These are phyloP conservation scores for Neolamprologus variostigma DNA, from an alignment of 2,113 vertebrate genomes.

Conservation along the genomic window DNA sequence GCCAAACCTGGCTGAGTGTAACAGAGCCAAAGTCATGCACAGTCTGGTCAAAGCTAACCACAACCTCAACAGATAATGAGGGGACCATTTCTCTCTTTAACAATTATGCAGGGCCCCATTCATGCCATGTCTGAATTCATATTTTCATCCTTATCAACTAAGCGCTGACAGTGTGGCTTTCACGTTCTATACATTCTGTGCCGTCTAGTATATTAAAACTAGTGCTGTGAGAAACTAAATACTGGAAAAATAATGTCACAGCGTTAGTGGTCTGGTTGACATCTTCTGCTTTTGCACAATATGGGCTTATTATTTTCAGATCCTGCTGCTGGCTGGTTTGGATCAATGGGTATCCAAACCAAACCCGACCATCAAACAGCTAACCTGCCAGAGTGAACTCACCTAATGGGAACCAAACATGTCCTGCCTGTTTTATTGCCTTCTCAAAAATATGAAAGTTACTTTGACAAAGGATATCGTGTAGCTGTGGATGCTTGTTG, in stretches of 20 bases:
- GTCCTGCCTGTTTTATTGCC: not conserved
- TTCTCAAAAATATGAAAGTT: not conserved
- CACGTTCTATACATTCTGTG: not conserved
- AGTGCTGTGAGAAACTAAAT: not conserved
- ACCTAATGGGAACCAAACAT: not conserved
- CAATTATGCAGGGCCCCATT: not conserved
- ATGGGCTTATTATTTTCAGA: constrained; percentile 15
- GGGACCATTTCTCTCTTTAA: not conserved
- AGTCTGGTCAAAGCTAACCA: not conserved
- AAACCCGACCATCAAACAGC: not conserved
- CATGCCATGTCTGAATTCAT: not conserved
- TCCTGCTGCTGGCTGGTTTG: constrained; percentile 4
- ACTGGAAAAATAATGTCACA: not conserved
- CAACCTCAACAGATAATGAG: not conserved
- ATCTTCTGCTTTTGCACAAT: not conserved
- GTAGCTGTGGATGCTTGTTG: not conserved
- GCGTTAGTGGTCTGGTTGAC: not conserved
- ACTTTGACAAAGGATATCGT: not conserved
- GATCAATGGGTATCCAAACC: not conserved
- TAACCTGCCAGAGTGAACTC: not conserved
- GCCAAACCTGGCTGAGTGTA: constrained; percentile 35
- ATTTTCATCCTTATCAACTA: not conserved
- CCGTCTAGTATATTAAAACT: not conserved
- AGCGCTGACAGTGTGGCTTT: not conserved
- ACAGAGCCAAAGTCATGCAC: constrained; percentile 18